Conservation (phyloP, 2,797 vertebrate species). For the Acanthurus lineatus region DNA sequence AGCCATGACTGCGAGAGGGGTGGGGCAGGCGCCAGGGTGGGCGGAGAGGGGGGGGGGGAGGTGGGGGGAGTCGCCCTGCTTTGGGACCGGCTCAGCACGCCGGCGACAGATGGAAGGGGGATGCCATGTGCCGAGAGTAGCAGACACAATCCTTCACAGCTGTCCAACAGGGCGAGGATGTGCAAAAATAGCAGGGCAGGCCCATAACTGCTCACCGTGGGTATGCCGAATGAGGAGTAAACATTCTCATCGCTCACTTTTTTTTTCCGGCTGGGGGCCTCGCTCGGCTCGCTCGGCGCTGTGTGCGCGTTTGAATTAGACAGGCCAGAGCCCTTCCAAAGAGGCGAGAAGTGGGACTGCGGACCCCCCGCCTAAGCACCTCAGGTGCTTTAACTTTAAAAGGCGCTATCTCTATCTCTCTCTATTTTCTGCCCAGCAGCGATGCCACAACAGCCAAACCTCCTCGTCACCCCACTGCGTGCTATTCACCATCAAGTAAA, state of each 20-base stretch:
- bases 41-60: not conserved
- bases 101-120: constrained; percentile 76
- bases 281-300: constrained; percentile 9
- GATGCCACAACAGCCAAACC: constrained; percentile 29
- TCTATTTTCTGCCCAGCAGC: constrained; percentile 50
- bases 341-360: constrained; percentile 39
- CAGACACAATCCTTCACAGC: constrained; percentile 77
- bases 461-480: constrained; percentile 46
- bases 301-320: constrained; percentile 58
- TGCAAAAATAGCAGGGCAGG: constrained; percentile 68
- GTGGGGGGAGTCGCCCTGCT: constrained; percentile 59
- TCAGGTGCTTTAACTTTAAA: constrained; percentile 54
- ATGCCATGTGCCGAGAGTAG: constrained; percentile 67
- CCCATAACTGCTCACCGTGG: constrained; percentile 51
- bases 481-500: constrained; percentile 18
- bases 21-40: constrained; percentile 36
- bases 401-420: constrained; percentile 33
- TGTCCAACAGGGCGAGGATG: constrained; percentile 65
- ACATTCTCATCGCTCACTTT: constrained; percentile 71
- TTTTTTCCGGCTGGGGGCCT: constrained; percentile 28
- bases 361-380: constrained; percentile 45
- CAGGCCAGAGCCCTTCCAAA: constrained; percentile 30
- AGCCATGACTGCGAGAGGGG: constrained; percentile 50
- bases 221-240: constrained; percentile 67
- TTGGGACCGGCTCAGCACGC: constrained; percentile 50